Base-by-base conservation (phyloP, 2,888 invertebrate genomes). In the Pterobdella sp. region DNA sequence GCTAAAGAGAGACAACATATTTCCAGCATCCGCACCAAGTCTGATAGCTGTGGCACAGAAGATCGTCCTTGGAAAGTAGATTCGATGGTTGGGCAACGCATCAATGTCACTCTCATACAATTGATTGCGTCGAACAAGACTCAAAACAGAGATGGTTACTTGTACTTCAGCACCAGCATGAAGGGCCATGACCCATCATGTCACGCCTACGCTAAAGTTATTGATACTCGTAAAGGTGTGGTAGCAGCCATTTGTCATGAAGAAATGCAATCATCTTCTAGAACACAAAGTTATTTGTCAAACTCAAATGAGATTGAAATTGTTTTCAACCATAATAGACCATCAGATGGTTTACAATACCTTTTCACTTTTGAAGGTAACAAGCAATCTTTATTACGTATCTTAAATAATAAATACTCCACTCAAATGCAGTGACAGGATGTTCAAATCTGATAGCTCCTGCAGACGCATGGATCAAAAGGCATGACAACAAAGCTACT, bases 391-490 rank as follows among this genome's bases (percentile, higher is more conserved):
- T 14, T 42, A 42, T 42, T 42, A 14, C 22, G 7, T 42, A 42
- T 14, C 49, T 42, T 42, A 22, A 42, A 42, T 42, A 14, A 14
- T 14, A 14, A 42, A 22, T 42, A 42, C 42, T 42, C 18, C 18
- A 18, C n/a, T n/a, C n/a, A n/a, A n/a, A n/a, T 52, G 32, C 26
- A 69, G 69, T 52, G 14, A 69, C 69, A 3, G 69, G 69, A 29
- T 69, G 69, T 37, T 69, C 69, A 1, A 52, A 69, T 37, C 69
- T 69, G 69, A 69, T 69, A 29, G 42, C 69, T 52, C 69, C 69
- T 52, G 69, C 69, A 42, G 69, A 69, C 49, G 68, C 68, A 26
- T 68, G 68, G 68, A 26, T 68, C 29, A 68, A 68, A 42, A 68
- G 68, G 42, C 29, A 36, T 26, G 68, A 68, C 31, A 68, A 68